Conservation (phyloP, 2,888 invertebrate genomes). For the Netelia virgata region DNA sequence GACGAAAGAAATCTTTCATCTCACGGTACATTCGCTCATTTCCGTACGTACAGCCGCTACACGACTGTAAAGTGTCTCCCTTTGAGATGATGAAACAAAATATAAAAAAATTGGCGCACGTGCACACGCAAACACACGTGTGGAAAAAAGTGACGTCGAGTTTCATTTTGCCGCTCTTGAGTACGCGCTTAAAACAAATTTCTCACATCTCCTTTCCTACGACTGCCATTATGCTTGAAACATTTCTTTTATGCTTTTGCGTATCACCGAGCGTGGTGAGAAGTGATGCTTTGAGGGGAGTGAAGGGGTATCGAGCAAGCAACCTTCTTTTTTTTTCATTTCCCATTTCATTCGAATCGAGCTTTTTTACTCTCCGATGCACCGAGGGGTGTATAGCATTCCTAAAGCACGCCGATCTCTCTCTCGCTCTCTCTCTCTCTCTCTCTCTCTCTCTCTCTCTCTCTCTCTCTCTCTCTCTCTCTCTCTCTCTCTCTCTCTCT, state of each 20-base stretch:
- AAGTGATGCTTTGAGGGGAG: conserved; percentile 36
- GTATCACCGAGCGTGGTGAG: neutral
- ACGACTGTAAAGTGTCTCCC: conserved; percentile 39
- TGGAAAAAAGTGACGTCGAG: conserved; percentile 10
- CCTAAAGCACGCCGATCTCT: neutral
- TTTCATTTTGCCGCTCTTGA: conserved; percentile 47
- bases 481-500: neutral
- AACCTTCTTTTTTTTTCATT: conserved; percentile 35
- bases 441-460: neutral
- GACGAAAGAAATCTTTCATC: conserved; percentile 34
- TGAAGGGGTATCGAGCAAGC: conserved; percentile 1
- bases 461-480: conserved; percentile 10
- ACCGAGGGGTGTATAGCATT: conserved; percentile 43
- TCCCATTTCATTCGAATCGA: conserved; percentile 51
- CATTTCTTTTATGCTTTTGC: conserved; percentile 56
- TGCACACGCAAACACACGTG: neutral
- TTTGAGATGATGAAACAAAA: conserved; percentile 27
- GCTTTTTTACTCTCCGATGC: conserved; percentile 46
- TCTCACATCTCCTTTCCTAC: conserved; percentile 18
- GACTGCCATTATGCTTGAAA: conserved; percentile 63
- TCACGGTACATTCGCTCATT: conserved; percentile 7
- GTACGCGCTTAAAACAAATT: conserved; percentile 16
- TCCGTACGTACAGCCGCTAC: conserved; percentile 3
- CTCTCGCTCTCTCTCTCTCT: conserved; percentile 7
- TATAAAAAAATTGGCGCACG: conserved; percentile 11